These are phyloP conservation scores for Acanthosepion lycidas DNA, from an alignment of 2,888 invertebrate genomes.

Conservation along the genomic window DNA sequence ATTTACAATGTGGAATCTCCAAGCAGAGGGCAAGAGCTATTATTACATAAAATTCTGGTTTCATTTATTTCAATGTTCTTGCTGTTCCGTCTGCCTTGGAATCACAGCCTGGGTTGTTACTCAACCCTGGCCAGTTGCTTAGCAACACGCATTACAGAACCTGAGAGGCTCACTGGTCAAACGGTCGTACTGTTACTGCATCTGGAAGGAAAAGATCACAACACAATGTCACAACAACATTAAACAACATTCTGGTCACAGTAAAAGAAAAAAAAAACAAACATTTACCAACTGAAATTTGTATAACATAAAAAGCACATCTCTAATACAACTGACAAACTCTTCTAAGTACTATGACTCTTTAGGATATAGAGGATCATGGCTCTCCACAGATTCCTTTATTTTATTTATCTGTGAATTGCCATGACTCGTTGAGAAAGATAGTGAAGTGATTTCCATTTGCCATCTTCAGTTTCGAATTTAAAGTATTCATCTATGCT, in stretches of 20 bases:
- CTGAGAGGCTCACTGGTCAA: conserved; percentile 53
- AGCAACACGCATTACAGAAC: not conserved
- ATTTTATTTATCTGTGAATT: no score
- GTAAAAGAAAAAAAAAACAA: not conserved
- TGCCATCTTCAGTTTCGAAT: no score
- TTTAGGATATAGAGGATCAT: no score
- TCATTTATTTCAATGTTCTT: not conserved
- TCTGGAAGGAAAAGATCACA: conserved; percentile 56
- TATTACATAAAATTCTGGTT: not conserved
- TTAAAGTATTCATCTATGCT: no score
- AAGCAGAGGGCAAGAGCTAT: not conserved
- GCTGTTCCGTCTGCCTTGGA: not conserved
- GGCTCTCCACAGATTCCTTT: no score
- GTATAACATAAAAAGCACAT: no score
- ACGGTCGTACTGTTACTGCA: conserved; percentile 68
- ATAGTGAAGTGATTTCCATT: no score
- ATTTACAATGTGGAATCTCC: not conserved
- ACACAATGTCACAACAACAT: conserved; percentile 25
- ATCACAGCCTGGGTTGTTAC: not conserved
- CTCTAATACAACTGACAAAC: no score
- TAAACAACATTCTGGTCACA: not conserved
- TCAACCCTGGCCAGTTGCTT: conserved; percentile 11
- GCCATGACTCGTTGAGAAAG: no score
- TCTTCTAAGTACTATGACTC: no score
- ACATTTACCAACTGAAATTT: not conserved